Percentiles rank a stretch among this genome's conserved stretches.
phyloP scores from a whole-genome alignment of 2,888 invertebrate genomes.

The Bedellia somnulentella region DNA sequence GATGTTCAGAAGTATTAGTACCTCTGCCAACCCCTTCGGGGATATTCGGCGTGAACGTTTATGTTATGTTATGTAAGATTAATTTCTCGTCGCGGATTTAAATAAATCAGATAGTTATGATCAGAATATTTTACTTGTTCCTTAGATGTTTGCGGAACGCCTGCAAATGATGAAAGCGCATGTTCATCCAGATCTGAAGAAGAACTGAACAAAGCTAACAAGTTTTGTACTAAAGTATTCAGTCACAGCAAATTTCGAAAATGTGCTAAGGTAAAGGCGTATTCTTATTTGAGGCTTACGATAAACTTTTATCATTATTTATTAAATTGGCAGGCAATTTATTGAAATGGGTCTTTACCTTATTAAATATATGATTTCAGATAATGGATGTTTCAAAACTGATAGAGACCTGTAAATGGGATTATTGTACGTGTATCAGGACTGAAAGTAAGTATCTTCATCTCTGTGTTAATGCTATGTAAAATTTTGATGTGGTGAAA shows the following conservation, averaged over 20 bases:
- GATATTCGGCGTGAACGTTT: too few relatives aligned
- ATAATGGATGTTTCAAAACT: slow-evolving; percentile 67
- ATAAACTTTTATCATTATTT: too few relatives aligned
- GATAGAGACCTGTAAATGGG: slow-evolving; percentile 75
- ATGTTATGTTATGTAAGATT: too few relatives aligned
- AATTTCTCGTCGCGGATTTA: too few relatives aligned
- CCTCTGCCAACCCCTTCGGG: too few relatives aligned
- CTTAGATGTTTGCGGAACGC: slow-evolving; percentile 63
- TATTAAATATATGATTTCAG: too few relatives aligned
- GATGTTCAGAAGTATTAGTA: too few relatives aligned
- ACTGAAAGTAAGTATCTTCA: slow-evolving; percentile 29
- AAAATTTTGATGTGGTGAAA: too few relatives aligned
- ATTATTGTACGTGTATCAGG: slow-evolving; percentile 72
- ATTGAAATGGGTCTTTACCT: slow-evolving; percentile 4
- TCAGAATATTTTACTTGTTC: too few relatives aligned
- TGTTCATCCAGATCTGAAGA: slow-evolving; percentile 37
- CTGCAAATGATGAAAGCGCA: slow-evolving; percentile 45
- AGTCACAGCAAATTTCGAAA: slow-evolving; percentile 65
- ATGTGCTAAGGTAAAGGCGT: slow-evolving; percentile 61
- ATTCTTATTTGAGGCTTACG: too few relatives aligned
- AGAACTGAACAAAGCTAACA: slow-evolving; percentile 43
- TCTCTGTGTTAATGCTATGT: too few relatives aligned
- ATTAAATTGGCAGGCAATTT: slow-evolving; percentile 1
- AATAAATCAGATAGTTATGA: too few relatives aligned
- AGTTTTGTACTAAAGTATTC: slow-evolving; percentile 66